A percentile compares a stretch with the other conserved stretches of the same genome.
phyloP scores from a whole-genome alignment of 2,113 vertebrate genomes.

The Chunga burmeisteri region DNA sequence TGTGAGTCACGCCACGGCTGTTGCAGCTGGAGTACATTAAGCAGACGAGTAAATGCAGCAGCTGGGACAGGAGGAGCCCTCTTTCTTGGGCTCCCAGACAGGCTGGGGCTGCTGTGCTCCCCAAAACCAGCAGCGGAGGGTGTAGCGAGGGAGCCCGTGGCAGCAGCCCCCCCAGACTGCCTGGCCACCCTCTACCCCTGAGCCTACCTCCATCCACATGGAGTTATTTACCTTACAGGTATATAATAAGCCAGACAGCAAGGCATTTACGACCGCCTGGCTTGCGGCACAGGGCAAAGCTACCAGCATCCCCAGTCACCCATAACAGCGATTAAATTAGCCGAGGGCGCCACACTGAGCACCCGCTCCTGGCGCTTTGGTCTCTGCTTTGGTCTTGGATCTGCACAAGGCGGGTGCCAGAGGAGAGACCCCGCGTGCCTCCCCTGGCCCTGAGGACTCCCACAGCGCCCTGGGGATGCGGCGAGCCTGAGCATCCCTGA shows the following conservation, averaged over 20 bases:
- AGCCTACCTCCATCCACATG: not conserved
- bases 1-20: no score
- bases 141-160: not conserved
- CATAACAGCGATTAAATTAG: not conserved
- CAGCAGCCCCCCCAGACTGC: not conserved
- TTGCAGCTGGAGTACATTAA: no score
- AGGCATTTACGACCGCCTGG: no score
- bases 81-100: not conserved
- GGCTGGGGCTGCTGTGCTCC: not conserved
- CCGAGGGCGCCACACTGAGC: not conserved
- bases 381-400: fast-evolving
- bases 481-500: fast-evolving
- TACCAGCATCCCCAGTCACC: slow-evolving; percentile 35
- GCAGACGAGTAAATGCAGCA: not conserved
- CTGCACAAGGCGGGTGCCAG: not conserved
- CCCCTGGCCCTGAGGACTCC: not conserved
- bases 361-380: not conserved
- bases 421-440: not conserved
- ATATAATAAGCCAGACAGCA: not conserved
- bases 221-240: not conserved
- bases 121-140: no score
- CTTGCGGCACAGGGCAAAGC: not conserved
- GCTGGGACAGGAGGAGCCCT: no score
- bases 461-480: fast-evolving
- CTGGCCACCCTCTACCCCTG: not conserved